Base-by-base conservation (phyloP, 2,113 vertebrate species). In the Ctenomys sociabilis region DNA sequence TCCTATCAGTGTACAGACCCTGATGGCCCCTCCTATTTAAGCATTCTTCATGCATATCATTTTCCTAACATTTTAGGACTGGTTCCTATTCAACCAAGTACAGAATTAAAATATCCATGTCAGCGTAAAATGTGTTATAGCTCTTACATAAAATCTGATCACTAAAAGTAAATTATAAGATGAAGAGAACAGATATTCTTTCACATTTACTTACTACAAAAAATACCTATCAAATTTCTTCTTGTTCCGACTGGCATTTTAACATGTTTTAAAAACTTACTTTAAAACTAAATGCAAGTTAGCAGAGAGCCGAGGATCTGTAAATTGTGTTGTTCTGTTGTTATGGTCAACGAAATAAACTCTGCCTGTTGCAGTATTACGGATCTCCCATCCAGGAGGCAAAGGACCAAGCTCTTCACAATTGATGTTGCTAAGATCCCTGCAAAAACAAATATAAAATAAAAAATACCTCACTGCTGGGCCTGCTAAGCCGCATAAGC, bases 281-380 rank as follows among this genome's bases (percentile, higher is more conserved):
- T 99, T 99, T 64, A 99, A 98, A 85, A 99, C 99, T 97, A 99
- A 98, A 98, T 99, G 99, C 95, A 99, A 98, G 98, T 99, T 99
- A 68, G 99, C 99, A 75, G 99, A 99, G 43, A 99, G 99, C 73
- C 99, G 99, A 30, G 99, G 99, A 97, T 99, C 99, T 68, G 99
- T 99, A 98, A 99, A 99, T 97, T 99, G 99, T 75, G 99, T 99
- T 84, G 99, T 99, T 94, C 99, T 99, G 98, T 99, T 99, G 99
- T 99, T 99, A 99, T 99, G 99, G 98, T 99, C 99, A 75, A 99
- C 99, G 96, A 99, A 99, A 99, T 99, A 99, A 98, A 99, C 99
- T 75, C 99, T 99, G 96, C 99, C 99, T 30, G 99, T 99, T 68
- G 99, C 99, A 2, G 99, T 99, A 98, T 99, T 99, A 91, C 99